A percentile compares a stretch with the other conserved stretches of the same genome.
Evolutionary conservation across 64 coral and sea anemone genomes (phyloP).

Genomic region (Porites australiensis): DNA sequence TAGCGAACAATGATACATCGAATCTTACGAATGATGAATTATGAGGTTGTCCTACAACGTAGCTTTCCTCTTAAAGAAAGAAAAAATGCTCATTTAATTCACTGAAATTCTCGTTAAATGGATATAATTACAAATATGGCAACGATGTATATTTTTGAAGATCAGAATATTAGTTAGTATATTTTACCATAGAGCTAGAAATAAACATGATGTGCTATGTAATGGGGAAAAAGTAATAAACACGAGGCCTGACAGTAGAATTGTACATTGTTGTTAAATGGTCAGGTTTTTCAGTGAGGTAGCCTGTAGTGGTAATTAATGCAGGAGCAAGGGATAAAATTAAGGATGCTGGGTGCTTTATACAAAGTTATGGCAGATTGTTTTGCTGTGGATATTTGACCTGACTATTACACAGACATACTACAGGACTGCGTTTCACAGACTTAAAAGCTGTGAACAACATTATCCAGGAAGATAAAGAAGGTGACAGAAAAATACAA

Average conservation of each 20-base stretch:
- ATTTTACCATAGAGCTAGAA: conserved; percentile 29
- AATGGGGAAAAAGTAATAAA: conserved; percentile 6
- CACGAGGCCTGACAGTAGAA: neutral
- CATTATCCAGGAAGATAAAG: too few relatives aligned
- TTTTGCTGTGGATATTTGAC: too few relatives aligned
- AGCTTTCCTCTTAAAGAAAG: neutral
- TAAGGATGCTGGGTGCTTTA: too few relatives aligned
- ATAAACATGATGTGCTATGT: conserved; percentile 32
- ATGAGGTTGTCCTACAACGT: neutral
- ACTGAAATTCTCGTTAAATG: conserved; percentile 1
- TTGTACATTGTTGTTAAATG: neutral
- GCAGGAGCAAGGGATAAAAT: too few relatives aligned
- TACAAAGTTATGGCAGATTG: too few relatives aligned
- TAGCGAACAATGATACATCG: neutral
- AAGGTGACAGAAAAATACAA: too few relatives aligned
- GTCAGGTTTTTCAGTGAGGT: too few relatives aligned
- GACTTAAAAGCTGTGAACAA: too few relatives aligned
- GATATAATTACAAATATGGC: neutral
- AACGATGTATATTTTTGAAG: conserved; percentile 36
- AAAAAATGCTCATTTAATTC: neutral
- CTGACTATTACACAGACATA: too few relatives aligned
- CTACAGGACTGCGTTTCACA: too few relatives aligned
- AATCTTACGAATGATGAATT: neutral
- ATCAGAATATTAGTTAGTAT: neutral
- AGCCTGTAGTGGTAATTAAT: too few relatives aligned